Evolutionary conservation across 2,797 vertebrate genomes (phyloP), one percentile per base, ranked within the genome.

Genomic region (Rhinogobio ventralis): DNA sequence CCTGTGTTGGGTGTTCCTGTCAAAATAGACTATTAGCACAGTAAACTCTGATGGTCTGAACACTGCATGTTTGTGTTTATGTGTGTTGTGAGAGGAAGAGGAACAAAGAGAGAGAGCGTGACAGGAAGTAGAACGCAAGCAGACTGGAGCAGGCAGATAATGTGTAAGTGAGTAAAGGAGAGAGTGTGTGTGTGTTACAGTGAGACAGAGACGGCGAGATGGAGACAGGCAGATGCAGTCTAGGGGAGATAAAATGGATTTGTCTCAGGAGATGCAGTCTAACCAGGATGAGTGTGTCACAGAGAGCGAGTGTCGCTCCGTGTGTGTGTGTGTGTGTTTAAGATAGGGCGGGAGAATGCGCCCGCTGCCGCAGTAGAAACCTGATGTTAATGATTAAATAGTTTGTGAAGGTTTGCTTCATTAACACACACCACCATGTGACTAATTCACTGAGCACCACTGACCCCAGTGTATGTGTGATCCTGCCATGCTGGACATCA

Each of bases 361-460:
- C 19, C 57, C 30, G 28, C 74, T 71, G 83, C 82, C 0, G 76
- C 85, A 77, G 83, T 87, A 78, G 76, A 79, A 85, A 64, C 83
- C 85, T 90, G 83, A 85, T 72, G 87, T 89, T 89, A 90, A 89
- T 89, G 86, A 90, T 90, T 90, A 90, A 90, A 80, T 89, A 87
- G 80, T 90, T 85, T 66, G 81, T 83, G 86, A 87, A 86, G 89
- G 87, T 87, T 87, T 88, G 85, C 87, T 89, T 90, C 77, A 86
- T 90, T 89, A 90, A 88, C 84, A 85, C 84, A 85, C 86, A 85
- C n/a, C 64, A 73, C 83, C 89, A 89, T 87, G 89, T 90, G 86
- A 90, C 89, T 82, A 88, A 84, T 89, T 86, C 88, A 83, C 86
- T 79, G 83, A 83, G 85, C 82, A 81, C 87, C 86, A 87, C 80